Base-by-base conservation (phyloP, 1,140 invertebrate genomes). In the Eulimnadia texana region DNA sequence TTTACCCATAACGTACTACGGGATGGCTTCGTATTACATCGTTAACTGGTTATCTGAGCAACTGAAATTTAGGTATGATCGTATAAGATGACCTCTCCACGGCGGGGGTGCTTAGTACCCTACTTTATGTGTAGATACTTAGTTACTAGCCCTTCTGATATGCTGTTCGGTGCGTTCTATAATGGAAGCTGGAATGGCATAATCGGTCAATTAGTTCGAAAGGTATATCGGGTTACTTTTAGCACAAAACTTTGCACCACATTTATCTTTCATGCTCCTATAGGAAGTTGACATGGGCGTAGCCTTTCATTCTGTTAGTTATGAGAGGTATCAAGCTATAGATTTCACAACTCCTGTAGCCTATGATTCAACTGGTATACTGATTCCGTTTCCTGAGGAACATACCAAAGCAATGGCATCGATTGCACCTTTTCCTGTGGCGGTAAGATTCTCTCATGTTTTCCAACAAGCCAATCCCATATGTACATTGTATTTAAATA, bases 361-460 rank as follows among this genome's bases (percentile, higher is more conserved):
- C n/a, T 54, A 54, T 27, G 52, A 54, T 20, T 11, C 28, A 16
- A 54, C 52, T 22, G 52, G 52, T 13, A 54, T 54, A 22, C 52
- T 54, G 20, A 54, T 54, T 54, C 20, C 52, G 24, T 54, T 54
- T 54, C 52, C 52, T 1, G 52, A 54, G 13, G 52, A 54, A 54
- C 11, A 23, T 23, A 25, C 52, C 13, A 54, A 54, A 54, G 28
- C 28, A 11, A 54, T 54, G 52, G 52, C 52, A 3, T 10, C 52
- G 0, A 3, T 54, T 54, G 23, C 16, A 22, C 52, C 52, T 16
- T 54, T 54, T n/a, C 24, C 23, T n/a, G 28, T 54, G n/a, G 52
- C 24, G 22, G 52, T 54, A 22, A n/a, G n/a, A n/a, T n/a, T n/a
- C n/a, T n/a, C n/a, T n/a, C n/a, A n/a, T n/a, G n/a, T n/a, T n/a